phyloP scores from a whole-genome alignment of 92 coral and sea anemone genomes.

The Parazoanthus atlanticus region DNA sequence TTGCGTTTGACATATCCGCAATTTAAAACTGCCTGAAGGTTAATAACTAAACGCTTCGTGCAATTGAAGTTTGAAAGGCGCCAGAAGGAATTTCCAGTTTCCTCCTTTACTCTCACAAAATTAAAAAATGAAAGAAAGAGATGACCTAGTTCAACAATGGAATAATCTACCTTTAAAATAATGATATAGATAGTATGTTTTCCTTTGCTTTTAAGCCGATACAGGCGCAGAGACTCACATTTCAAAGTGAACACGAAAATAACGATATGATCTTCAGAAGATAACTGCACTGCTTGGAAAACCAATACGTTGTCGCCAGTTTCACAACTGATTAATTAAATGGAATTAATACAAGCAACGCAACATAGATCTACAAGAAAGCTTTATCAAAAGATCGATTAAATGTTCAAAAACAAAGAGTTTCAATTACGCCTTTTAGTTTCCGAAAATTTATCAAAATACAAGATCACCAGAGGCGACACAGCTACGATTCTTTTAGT shows the following conservation, averaged over 20 bases:
- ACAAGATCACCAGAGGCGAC: not conserved
- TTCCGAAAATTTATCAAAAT: not conserved
- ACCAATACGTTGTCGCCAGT: not conserved
- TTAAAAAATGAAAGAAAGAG: not conserved
- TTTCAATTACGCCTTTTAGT: not conserved
- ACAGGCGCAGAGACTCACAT: too few species aligned
- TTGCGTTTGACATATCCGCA: not conserved
- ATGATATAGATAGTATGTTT: not conserved
- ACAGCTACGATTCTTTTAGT: not conserved
- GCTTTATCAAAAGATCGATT: not conserved
- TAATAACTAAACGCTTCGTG: too few species aligned
- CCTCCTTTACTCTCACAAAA: too few species aligned
- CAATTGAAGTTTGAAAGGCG: not conserved
- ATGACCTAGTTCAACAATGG: not conserved
- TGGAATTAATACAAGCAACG: not conserved
- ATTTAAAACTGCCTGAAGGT: not conserved
- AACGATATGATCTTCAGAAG: not conserved
- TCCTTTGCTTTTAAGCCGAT: not conserved
- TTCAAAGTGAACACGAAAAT: not conserved
- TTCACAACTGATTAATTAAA: constrained; percentile 8
- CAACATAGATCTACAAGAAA: not conserved
- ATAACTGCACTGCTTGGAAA: not conserved
- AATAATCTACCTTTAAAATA: too few species aligned
- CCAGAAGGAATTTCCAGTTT: not conserved
- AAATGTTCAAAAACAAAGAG: not conserved